Evolutionary conservation across 53 echinoderm and acorn worm species (phyloP), one percentile per base, ranked within the genome.

Genomic region (Arbacia lixula): DNA sequence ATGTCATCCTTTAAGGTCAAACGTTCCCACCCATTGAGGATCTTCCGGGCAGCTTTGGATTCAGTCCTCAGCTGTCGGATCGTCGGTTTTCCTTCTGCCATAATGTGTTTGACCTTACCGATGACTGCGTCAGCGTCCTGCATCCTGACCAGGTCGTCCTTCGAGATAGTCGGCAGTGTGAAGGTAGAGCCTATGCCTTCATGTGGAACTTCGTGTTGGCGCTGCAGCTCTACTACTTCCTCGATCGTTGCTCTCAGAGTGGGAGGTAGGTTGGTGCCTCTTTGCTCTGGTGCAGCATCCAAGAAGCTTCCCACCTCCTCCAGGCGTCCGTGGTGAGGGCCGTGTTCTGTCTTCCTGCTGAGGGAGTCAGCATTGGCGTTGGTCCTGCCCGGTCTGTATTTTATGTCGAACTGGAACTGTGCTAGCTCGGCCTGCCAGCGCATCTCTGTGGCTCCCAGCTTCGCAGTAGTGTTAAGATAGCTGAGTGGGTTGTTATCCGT

Each of bases 391-490:
- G 85, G 39, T 14, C 64, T 36, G 24, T 80, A 79, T 16, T 65
- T 53, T 21, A 85, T 21, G 3, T 66, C 12, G 68, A 86, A 90
- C 0, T 86, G 24, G 55, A 90, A 90, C 28, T 86, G 83, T 52
- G 90, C 82, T 5, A 90, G 66, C 20, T 90, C 84, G 0, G 90
- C 73, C 34, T 39, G 62, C 86, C 90, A 90, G 27, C 86, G 53
- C 51, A 63, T 61, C 72, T 88, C 88, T 2, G 83, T 61, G 14
- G 88, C 88, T 27, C 75, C 88, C 27, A 88, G 75, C 36, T 88
- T 88, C 0, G 72, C 83, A 2, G 83, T 83, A n/a, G 83, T 24
- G n/a, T 88, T 43, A 3, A 88, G 36, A 26, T 88, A 88, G 28
- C 72, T 72, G 0, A 83, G n/a, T n/a, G n/a, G n/a, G n/a, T n/a